These are phyloP conservation scores for Phortica okadai DNA, from an alignment of 2,888 invertebrate species.

Conservation along the genomic window DNA sequence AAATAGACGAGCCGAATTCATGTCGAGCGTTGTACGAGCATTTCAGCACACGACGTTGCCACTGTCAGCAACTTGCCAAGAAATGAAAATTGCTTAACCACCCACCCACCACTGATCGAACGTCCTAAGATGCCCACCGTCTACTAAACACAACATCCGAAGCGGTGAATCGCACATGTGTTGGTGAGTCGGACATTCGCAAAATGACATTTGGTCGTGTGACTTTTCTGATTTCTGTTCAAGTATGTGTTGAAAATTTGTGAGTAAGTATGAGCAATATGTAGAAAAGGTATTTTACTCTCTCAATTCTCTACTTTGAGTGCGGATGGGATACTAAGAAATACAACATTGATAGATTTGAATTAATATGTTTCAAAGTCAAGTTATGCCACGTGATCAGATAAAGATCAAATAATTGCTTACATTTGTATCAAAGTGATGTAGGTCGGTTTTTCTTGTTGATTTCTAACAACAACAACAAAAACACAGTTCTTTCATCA, in stretches of 20 bases:
- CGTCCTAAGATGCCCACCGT: neutral
- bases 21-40: slow-evolving; percentile 32
- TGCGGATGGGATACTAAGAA: no score
- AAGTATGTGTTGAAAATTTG: slow-evolving; percentile 35
- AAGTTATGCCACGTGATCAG: no score
- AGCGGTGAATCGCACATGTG: neutral
- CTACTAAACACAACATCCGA: neutral
- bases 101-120: neutral
- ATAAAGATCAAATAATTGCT: no score
- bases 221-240: slow-evolving; percentile 40
- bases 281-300: no score
- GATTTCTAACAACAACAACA: no score
- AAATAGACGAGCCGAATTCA: slow-evolving; percentile 20
- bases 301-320: no score
- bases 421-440: no score
- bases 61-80: slow-evolving; percentile 55
- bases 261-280: neutral
- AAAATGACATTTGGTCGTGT: slow-evolving; percentile 44
- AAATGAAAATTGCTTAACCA: slow-evolving; percentile 17
- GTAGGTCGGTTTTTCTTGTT: no score
- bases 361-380: no score
- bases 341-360: no score
- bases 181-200: neutral
- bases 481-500: no score
- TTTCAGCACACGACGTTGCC: slow-evolving; percentile 11